Base-by-base conservation (phyloP, 2,888 invertebrate genomes). In the Pristionchus japonicus region DNA sequence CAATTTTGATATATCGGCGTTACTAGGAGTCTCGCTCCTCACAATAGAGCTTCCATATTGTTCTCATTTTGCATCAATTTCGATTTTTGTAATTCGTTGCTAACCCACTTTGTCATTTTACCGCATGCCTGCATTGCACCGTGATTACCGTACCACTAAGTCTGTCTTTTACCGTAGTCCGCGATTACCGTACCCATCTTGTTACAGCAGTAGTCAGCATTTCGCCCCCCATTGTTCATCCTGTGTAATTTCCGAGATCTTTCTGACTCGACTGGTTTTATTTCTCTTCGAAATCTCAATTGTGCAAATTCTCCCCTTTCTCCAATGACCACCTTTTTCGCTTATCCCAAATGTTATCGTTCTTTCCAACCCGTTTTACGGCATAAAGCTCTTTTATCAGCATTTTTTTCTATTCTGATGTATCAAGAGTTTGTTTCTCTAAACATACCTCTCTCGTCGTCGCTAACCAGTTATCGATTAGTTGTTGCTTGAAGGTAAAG, bases 401-500 rank as follows among this genome's bases (percentile, higher is more conserved):
- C 17, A 23, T 37, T 1, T 34, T 15, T 70, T 1, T 17, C 1
- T 70, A 23, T 70, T 70, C 4, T 17, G 37, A 27, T 0, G 37
- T 23, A 3, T 4, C 17, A 2, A 23, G 70, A 70, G 70, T 70
- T 40, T 37, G 11, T 20, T 20, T 9, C 70, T 70, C 70, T 70
- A 3, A 37, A 20, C 3, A 70, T 70, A 70, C 37, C 70, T 70
- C 31, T 70, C 37, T 17, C 20, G 70, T 34, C 13, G 64, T 31
- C 31, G 61, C 9, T 70, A 70, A 70, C 70, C 70, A 20, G 70
- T 70, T 70, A 70, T 70, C 70, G 70, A 70, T 70, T 70, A 23
- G 20, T 37, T 4, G 20, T 34, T 34, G 23, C 23, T 57, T 20
- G 23, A 7, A 1, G 15, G 52, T 52, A 57, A 23, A 20, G 43